These are phyloP conservation scores for Eupeodes luniger DNA, from an alignment of 2,888 invertebrate genomes.

Conservation along the genomic window DNA sequence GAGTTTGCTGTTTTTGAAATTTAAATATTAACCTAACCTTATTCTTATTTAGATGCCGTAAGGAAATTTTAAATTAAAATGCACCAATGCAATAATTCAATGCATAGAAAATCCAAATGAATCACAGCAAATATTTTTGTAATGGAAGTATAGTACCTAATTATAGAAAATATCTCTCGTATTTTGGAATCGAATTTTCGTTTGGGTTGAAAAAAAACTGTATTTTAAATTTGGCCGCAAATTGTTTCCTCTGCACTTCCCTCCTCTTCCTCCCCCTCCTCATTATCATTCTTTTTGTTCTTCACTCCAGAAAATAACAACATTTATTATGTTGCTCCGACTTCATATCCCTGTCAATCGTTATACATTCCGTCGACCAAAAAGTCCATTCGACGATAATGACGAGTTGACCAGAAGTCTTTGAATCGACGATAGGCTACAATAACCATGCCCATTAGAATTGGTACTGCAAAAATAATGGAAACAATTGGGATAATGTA, in stretches of 20 bases:
- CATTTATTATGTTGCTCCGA: slow-evolving; percentile 47
- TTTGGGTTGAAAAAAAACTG: slow-evolving; percentile 11
- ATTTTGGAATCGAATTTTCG: neutral
- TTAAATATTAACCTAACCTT: too few species aligned
- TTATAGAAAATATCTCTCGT: neutral
- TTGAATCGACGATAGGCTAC: slow-evolving; percentile 89
- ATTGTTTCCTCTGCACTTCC: slow-evolving; percentile 13
- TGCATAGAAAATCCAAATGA: neutral
- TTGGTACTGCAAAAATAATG: slow-evolving; percentile 89
- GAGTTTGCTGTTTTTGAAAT: neutral
- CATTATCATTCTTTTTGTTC: too few species aligned
- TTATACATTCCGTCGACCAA: slow-evolving; percentile 95
- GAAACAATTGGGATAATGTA: slow-evolving; percentile 91
- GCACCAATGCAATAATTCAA: neutral
- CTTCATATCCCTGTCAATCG: slow-evolving; percentile 85
- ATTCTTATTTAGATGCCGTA: too few species aligned
- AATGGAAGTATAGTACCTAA: slow-evolving; percentile 14
- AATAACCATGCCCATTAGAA: slow-evolving; percentile 87
- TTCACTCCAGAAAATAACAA: neutral
- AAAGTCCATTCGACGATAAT: slow-evolving; percentile 95
- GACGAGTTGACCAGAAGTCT: slow-evolving; percentile 93
- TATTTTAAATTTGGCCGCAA: slow-evolving; percentile 62
- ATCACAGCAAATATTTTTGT: slow-evolving; percentile 21
- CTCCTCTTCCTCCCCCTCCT: neutral
- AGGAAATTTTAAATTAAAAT: neutral